A percentile compares a stretch with the other conserved stretches of the same genome.
These are phyloP conservation scores for Halcyon badia DNA, from an alignment of 2,797 vertebrate genomes.

Conservation along the genomic window DNA sequence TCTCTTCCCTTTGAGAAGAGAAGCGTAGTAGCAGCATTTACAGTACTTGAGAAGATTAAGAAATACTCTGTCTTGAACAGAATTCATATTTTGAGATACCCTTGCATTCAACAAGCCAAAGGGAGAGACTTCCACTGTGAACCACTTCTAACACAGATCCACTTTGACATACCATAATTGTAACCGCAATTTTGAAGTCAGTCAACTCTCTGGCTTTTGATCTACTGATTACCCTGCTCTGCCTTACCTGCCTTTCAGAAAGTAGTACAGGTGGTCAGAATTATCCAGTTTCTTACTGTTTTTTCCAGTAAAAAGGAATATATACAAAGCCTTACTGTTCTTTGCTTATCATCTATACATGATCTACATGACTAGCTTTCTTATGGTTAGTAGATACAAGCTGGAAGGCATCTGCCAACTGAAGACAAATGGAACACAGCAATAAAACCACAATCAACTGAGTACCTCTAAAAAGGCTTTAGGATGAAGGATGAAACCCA, in stretches of 20 bases:
- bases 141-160: not conserved
- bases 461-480: not conserved
- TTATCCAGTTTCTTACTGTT: constrained; percentile 13
- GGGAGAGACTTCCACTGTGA: not conserved
- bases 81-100: not conserved
- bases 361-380: not conserved
- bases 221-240: not conserved
- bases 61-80: not conserved
- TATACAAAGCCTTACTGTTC: not conserved
- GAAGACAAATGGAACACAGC: constrained; percentile 5
- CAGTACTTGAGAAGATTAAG: not conserved
- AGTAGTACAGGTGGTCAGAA: not conserved
- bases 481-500: constrained; percentile 57
- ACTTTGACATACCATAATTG: not conserved
- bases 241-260: not conserved
- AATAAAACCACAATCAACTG: constrained; percentile 6
- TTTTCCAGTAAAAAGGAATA: constrained; percentile 29
- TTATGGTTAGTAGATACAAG: not conserved
- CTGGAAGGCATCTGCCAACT: constrained; percentile 20
- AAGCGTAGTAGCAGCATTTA: not conserved
- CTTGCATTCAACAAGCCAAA: not conserved
- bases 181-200: constrained; percentile 46
- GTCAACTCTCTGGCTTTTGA: not conserved
- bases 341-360: not conserved
- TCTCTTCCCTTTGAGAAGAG: not conserved